A percentile compares a stretch with the other conserved stretches of the same genome.
These are phyloP conservation scores for Peromyscus polionotus DNA, from an alignment of 2,113 vertebrate species.

Conservation along the genomic window DNA sequence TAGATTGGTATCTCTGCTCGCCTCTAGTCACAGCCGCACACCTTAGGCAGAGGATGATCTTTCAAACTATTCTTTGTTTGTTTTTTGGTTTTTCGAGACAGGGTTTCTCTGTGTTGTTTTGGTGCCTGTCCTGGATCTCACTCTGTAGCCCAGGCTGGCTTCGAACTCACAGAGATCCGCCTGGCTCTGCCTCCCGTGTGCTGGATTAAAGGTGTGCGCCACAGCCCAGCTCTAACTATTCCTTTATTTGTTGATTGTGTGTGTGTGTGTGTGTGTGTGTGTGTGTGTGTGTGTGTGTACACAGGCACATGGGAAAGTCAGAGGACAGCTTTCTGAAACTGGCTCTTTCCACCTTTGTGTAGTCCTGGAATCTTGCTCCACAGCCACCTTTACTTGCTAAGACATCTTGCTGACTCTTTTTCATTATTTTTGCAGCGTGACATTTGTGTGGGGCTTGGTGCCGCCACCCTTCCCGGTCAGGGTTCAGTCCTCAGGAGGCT, in stretches of 20 bases:
- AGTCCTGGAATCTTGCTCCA: background rate
- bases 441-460: background rate
- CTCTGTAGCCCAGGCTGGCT: too few species aligned
- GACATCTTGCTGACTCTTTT: background rate
- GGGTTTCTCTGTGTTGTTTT: too few species aligned
- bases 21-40: background rate
- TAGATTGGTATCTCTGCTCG: background rate
- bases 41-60: background rate
- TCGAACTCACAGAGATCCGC: too few species aligned
- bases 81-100: too few species aligned
- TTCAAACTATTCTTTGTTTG: background rate
- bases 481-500: background rate
- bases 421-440: background rate
- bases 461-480: background rate
- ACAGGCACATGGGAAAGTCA: background rate
- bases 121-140: too few species aligned
- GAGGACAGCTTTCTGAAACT: background rate
- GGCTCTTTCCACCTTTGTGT: background rate
- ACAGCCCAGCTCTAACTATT: too few species aligned
- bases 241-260: background rate
- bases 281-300: background rate
- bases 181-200: too few species aligned
- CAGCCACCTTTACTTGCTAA: background rate
- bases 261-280: background rate
- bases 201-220: too few species aligned